These are phyloP conservation scores for Idaea biselata DNA, from an alignment of 2,888 invertebrate species.

Conservation along the genomic window DNA sequence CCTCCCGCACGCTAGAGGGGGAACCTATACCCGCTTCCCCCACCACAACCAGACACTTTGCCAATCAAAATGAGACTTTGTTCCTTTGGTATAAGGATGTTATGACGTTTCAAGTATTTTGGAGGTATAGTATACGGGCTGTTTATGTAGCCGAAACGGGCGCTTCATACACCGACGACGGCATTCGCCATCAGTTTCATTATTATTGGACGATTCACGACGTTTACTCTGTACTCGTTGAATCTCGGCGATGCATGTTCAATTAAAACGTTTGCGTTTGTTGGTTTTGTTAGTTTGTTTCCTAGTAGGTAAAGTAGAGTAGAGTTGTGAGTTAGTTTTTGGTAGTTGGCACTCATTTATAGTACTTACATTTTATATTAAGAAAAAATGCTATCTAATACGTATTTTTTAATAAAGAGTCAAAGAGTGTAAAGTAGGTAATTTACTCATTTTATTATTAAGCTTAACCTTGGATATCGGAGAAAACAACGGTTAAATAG, in stretches of 20 bases:
- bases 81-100: conserved; percentile 26
- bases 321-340: conserved; percentile 10
- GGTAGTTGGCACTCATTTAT: neutral
- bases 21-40: conserved; percentile 50
- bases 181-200: conserved; percentile 78
- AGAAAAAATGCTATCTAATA: neutral
- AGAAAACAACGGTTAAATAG: too few species aligned
- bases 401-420: too few species aligned
- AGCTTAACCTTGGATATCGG: too few species aligned
- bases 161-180: conserved; percentile 80
- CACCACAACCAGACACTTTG: conserved; percentile 37
- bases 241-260: conserved; percentile 73
- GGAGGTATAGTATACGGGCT: conserved; percentile 70
- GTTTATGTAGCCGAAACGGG: conserved; percentile 81
- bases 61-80: conserved; percentile 39
- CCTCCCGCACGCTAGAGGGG: conserved; percentile 60
- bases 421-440: too few species aligned
- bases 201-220: conserved; percentile 81
- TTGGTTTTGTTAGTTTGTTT: conserved; percentile 57
- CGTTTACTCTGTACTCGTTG: conserved; percentile 72
- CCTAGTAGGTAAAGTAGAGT: conserved; percentile 31
- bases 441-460: neutral
- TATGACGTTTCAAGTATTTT: conserved; percentile 29
- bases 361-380: neutral
- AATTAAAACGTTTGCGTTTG: conserved; percentile 71